Conservation (phyloP, 2,797 vertebrate genomes). For the Sardinella longiceps region DNA sequence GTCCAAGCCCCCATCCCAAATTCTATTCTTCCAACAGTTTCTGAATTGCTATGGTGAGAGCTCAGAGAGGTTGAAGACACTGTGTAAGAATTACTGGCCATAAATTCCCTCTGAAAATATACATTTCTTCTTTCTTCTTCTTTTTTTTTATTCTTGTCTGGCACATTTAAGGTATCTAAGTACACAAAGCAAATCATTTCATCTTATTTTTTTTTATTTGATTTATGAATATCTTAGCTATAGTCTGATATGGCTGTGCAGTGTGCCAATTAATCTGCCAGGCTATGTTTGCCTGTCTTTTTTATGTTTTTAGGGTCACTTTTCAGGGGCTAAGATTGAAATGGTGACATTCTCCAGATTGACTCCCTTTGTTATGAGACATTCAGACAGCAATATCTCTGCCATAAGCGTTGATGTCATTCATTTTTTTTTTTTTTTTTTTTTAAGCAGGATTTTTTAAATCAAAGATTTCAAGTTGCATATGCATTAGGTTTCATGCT, state of each 20-base stretch:
- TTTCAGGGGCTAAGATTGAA: no score
- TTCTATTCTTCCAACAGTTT: not conserved
- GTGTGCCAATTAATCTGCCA: not conserved
- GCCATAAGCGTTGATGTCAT: no score
- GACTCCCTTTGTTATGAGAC: not conserved
- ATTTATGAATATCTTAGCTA: not conserved
- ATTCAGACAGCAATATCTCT: no score
- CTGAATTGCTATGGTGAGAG: not conserved
- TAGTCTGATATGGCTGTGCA: no score
- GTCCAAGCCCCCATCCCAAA: constrained; percentile 30
- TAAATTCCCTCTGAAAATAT: not conserved
- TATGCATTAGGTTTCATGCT: no score
- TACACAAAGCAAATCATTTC: not conserved
- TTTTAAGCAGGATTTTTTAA: no score
- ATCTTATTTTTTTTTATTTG: not conserved
- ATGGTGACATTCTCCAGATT: no score
- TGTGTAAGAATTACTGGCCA: not conserved
- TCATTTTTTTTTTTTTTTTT: no score
- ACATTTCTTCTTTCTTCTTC: no score
- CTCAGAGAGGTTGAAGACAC: not conserved
- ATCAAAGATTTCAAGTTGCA: not conserved
- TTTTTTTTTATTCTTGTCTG: not conserved
- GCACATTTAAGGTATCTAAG: not conserved
- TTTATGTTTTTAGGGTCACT: no score
- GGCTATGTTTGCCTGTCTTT: not conserved